Conservation (phyloP, 2,113 vertebrate species). For the Misgurnus anguillicaudatus region DNA sequence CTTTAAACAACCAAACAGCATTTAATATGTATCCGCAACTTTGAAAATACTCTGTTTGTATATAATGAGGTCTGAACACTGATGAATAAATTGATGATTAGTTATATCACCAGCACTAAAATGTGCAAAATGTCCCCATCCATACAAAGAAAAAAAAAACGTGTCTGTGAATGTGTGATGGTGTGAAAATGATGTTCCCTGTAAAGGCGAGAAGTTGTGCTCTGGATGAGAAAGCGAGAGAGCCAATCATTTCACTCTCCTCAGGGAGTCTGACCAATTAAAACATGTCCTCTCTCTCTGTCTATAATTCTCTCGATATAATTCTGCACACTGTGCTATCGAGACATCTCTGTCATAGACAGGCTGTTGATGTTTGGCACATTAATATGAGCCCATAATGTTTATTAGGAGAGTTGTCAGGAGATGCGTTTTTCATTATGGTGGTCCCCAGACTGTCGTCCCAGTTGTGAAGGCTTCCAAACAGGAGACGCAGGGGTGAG, state of each 20-base stretch:
- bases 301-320: not conserved
- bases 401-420: conserved; percentile 10
- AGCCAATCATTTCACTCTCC: conserved; percentile 20
- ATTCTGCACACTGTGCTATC: not conserved
- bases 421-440: conserved; percentile 16
- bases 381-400: conserved; percentile 1
- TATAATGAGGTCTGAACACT: not conserved
- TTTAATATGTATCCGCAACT: too few relatives aligned
- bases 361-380: not conserved
- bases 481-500: not conserved
- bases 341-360: not conserved
- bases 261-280: conserved; percentile 17
- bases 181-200: conserved; percentile 27
- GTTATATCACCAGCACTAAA: not conserved
- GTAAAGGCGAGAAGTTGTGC: conserved; percentile 16
- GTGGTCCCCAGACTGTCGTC: not conserved
- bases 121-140: not conserved
- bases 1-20: too few relatives aligned
- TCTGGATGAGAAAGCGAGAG: not conserved
- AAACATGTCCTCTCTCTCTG: not conserved
- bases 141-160: not conserved
- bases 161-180: not conserved
- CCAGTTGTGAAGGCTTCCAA: not conserved
- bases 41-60: too few relatives aligned
- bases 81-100: conserved; percentile 7